Evolutionary conservation across 1,140 invertebrate species (phyloP).

Genomic region (Solen grandis): DNA sequence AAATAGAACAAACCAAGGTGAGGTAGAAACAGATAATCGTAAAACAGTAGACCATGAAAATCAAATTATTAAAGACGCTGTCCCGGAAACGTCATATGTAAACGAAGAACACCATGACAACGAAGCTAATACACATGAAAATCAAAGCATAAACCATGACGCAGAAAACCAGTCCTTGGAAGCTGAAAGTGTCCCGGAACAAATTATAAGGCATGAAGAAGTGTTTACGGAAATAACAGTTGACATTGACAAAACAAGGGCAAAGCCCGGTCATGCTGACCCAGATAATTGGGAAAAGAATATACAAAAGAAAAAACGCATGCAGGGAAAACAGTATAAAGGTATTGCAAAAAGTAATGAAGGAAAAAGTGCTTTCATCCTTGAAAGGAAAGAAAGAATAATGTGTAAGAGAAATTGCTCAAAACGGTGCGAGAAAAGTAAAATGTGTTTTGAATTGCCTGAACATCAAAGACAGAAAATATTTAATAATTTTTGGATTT

Average conservation of each 20-base stretch:
- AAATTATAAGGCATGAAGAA: constrained; percentile 1
- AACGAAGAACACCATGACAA: background rate
- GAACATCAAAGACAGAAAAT: no score
- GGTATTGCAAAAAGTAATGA: background rate
- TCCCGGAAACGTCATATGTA: background rate
- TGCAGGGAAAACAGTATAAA: background rate
- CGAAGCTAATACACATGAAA: constrained; percentile 1
- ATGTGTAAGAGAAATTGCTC: background rate
- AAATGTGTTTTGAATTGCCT: no score
- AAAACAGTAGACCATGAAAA: constrained; percentile 1
- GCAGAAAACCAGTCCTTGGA: no score
- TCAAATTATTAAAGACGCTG: constrained; percentile 2
- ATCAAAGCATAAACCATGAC: constrained; percentile 1
- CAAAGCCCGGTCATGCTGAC: background rate
- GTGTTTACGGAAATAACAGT: background rate
- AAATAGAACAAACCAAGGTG: background rate
- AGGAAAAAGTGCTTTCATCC: constrained; percentile 1
- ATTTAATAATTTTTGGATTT: no score
- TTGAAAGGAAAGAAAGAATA: background rate
- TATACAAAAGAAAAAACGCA: background rate
- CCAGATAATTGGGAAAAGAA: background rate
- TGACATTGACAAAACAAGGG: background rate
- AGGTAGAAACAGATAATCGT: constrained; percentile 8
- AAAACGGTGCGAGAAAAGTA: no score
- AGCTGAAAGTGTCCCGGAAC: constrained; percentile 11